Evolutionary conservation across 2,888 invertebrate species (phyloP).

Genomic region (Synergus itoensis): DNA sequence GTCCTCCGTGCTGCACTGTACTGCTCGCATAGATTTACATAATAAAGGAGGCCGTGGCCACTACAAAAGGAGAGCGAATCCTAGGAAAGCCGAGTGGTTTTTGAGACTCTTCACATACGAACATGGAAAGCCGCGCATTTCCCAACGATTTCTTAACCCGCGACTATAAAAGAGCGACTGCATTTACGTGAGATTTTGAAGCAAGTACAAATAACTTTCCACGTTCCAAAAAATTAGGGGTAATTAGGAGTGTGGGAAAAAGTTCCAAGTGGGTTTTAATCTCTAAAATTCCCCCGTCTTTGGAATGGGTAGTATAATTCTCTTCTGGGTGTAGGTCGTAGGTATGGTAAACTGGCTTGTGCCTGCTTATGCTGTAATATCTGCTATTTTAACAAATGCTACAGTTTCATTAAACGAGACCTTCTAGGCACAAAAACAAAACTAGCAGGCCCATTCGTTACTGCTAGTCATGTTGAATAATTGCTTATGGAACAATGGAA

Average conservation of each 20-base stretch:
- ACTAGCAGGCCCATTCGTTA: background rate
- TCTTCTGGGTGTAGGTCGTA: no score
- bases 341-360: no score
- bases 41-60: conserved; percentile 63
- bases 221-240: background rate
- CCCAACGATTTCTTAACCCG: conserved; percentile 16
- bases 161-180: background rate
- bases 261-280: background rate
- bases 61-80: conserved; percentile 55
- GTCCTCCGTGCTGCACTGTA: conserved; percentile 57
- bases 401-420: background rate
- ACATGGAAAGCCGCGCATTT: conserved; percentile 11
- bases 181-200: background rate
- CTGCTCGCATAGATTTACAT: conserved; percentile 69
- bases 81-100: conserved; percentile 50
- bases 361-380: no score
- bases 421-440: background rate
- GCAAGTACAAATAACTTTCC: background rate
- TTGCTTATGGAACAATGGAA: background rate
- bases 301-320: no score
- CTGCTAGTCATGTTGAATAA: conserved; percentile 4
- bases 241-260: background rate
- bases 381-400: background rate
- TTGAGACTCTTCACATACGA: conserved; percentile 43
- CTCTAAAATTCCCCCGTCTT: no score